phyloP scores from a whole-genome alignment of 2,888 invertebrate species.

The Fissipunctia ypsillon region DNA sequence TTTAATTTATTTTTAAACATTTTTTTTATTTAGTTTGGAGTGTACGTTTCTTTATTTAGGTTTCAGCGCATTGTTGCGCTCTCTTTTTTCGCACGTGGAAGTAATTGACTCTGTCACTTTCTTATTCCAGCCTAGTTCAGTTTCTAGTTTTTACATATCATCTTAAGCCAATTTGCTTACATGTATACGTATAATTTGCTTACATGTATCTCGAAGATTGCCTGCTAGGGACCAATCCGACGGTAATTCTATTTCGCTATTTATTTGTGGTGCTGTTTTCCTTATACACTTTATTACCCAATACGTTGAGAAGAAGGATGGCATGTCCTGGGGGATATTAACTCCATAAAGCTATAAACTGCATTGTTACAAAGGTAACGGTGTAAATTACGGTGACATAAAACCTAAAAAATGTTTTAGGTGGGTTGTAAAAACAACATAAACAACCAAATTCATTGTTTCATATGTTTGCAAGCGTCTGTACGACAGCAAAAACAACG shows the following conservation, averaged over 20 bases:
- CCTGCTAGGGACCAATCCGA: slow-evolving; percentile 49
- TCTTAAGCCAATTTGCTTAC: slow-evolving; percentile 21
- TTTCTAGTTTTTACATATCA: no score
- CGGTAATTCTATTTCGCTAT: slow-evolving; percentile 54
- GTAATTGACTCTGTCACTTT: no score
- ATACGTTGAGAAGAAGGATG: slow-evolving; percentile 51
- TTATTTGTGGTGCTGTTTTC: slow-evolving; percentile 56
- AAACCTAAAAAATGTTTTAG: slow-evolving; percentile 23
- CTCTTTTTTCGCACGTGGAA: no score
- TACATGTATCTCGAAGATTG: slow-evolving; percentile 54
- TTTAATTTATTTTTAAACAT: no score
- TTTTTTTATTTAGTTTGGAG: no score
- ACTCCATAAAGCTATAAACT: slow-evolving; percentile 45
- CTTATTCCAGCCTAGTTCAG: no score
- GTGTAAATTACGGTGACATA: slow-evolving; percentile 33
- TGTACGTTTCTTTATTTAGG: no score
- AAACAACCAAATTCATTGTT: slow-evolving; percentile 11
- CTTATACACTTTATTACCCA: slow-evolving; percentile 57
- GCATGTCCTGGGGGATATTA: slow-evolving; percentile 56
- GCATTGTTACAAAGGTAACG: slow-evolving; percentile 42
- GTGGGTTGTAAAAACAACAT: slow-evolving; percentile 32
- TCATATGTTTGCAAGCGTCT: background rate
- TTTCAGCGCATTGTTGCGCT: no score
- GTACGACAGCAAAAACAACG: background rate
- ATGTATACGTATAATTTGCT: slow-evolving; percentile 40